A percentile compares a stretch with the other conserved stretches of the same genome.
phyloP scores from a whole-genome alignment of 2,113 vertebrate genomes.

The Columba livia region DNA sequence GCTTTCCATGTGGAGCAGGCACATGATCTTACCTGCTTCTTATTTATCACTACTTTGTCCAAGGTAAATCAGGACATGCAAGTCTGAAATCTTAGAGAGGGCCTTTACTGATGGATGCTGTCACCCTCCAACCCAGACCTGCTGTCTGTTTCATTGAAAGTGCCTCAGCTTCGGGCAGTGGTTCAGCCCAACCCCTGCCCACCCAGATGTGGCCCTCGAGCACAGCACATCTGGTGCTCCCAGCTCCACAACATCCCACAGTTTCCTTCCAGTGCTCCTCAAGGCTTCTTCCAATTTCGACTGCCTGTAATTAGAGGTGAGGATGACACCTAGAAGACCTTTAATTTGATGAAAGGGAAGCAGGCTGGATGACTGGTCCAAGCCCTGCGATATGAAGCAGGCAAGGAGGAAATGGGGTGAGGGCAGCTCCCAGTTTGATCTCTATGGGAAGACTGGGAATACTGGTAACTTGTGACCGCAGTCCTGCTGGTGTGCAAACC shows the following conservation, averaged over 20 bases:
- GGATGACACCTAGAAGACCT: not conserved
- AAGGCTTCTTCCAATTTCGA: not conserved
- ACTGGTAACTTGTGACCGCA: not conserved
- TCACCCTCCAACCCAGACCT: not conserved
- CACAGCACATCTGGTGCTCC: not conserved
- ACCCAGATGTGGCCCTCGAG: accelerated
- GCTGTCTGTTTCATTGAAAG: not conserved
- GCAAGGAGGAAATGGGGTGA: not conserved
- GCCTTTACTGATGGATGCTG: not conserved
- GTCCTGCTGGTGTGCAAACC: not conserved
- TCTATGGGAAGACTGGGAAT: too few species aligned
- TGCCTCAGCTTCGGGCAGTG: not conserved
- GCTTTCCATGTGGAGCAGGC: not conserved
- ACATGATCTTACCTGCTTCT: not conserved
- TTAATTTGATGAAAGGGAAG: not conserved
- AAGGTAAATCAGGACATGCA: not conserved
- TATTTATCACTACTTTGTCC: not conserved
- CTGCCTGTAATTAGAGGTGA: not conserved
- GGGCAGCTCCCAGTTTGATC: not conserved
- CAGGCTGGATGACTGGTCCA: not conserved
- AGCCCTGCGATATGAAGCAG: not conserved
- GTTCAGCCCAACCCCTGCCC: not conserved
- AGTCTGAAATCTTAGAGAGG: not conserved
- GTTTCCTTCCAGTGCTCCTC: not conserved
- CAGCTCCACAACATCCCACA: accelerated